Evolutionary conservation across 2,888 invertebrate genomes (phyloP), one percentile per base, ranked within the genome.

Genomic region (Pyrrhia umbra): DNA sequence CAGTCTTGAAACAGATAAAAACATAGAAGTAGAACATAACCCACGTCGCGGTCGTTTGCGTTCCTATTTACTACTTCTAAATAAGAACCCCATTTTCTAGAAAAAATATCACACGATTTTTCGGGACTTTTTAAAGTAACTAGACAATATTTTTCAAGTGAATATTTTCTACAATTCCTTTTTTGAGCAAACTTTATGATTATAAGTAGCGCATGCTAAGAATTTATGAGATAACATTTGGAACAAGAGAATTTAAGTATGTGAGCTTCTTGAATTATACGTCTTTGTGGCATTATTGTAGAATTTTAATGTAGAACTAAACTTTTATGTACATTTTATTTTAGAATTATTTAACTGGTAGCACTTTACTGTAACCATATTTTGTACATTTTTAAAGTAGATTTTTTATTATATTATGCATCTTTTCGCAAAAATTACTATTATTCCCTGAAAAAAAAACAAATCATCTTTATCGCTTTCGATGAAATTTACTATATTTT

Each of bases 221-320:
- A 27, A 57, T 55, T 63, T 50, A 59, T 37, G 37, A 18, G 25
- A 23, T n/a, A 49, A 30, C 21, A 49, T 58, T 62, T 37, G 51
- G 16, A 51, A 42, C 45, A 43, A 58, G 55, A 52, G 62, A 25
- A 70, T 46, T 55, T n/a, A n/a, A n/a, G 39, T 49, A 23, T 21
- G 42, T 15, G 25, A 27, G 30, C 40, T 8, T 9, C 13, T 43
- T 52, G 16, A 63, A 49, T 13, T 21, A 0, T 23, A 3, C 6
- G 18, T 18, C 6, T 10, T 40, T 34, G 9, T 13, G 4, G 23
- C 15, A n/a, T 34, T 34, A n/a, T n/a, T 34, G 34, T 34, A 34
- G 34, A n/a, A 34, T 34, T 34, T 34, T 5, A 20, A 8, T 15
- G 20, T 39, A 25, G 20, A n/a, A 45, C 27, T 23, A 50, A 30